Conservation (phyloP, 2,113 vertebrate species). For the Anoplopoma fimbria region DNA sequence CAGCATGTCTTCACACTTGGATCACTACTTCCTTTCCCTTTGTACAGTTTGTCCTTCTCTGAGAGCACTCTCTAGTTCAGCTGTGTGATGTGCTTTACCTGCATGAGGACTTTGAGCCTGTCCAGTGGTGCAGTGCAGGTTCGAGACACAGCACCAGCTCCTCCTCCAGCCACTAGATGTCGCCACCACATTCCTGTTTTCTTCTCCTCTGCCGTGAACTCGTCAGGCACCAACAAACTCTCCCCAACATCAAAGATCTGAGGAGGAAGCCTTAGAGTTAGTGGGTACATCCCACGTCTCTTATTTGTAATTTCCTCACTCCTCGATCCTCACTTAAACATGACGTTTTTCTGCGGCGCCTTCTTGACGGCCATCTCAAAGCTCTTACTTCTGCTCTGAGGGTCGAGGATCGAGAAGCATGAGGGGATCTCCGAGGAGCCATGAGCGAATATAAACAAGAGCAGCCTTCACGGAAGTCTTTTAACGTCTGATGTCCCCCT, state of each 20-base stretch:
- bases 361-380: too few relatives aligned
- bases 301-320: background rate
- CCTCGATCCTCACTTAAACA: too few relatives aligned
- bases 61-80: background rate
- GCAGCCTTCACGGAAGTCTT: too few relatives aligned
- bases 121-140: conserved; percentile 96
- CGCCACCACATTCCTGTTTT: conserved; percentile 97
- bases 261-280: background rate
- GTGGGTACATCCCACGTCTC: background rate
- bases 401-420: too few relatives aligned
- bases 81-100: conserved; percentile 81
- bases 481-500: too few relatives aligned
- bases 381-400: too few relatives aligned
- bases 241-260: conserved; percentile 98
- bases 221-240: conserved; percentile 93
- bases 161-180: conserved; percentile 95
- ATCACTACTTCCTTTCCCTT: too few relatives aligned
- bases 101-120: conserved; percentile 97
- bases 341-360: too few relatives aligned
- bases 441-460: too few relatives aligned
- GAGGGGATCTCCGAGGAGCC: too few relatives aligned
- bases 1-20: background rate
- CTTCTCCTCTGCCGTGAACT: conserved; percentile 96
- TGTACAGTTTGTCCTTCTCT: background rate
- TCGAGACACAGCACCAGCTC: conserved; percentile 93